phyloP scores from a whole-genome alignment of 2,797 vertebrate genomes.

The Astyanax mexicanus region DNA sequence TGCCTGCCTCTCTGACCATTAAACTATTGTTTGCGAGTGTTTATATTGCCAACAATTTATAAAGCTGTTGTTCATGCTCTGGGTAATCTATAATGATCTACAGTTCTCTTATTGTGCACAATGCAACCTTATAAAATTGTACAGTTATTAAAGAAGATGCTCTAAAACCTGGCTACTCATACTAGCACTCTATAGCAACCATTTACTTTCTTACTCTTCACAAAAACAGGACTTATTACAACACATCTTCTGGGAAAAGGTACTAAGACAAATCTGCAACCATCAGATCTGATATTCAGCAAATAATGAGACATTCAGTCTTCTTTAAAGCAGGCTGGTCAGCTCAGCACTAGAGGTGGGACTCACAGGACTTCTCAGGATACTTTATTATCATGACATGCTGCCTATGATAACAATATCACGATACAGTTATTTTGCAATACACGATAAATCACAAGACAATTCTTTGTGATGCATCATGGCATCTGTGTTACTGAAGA shows the following conservation, averaged over 20 bases:
- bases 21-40: background rate
- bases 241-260: background rate
- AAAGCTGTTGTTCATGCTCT: background rate
- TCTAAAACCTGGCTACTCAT: background rate
- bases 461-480: too few relatives aligned
- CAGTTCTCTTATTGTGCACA: background rate
- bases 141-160: background rate
- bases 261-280: background rate
- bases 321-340: too few relatives aligned
- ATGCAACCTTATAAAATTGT: slow-evolving; percentile 2
- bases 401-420: too few relatives aligned
- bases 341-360: too few relatives aligned
- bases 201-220: background rate
- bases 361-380: too few relatives aligned
- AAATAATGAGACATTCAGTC: background rate
- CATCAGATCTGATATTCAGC: background rate
- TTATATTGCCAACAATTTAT: background rate
- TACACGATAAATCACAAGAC: too few relatives aligned
- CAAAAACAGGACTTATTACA: background rate
- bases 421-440: too few relatives aligned
- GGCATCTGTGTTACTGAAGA: too few relatives aligned
- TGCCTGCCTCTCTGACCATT: background rate
- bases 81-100: background rate
- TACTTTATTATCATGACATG: too few relatives aligned
- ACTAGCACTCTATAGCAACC: background rate